phyloP scores from a whole-genome alignment of 2,797 vertebrate species.

The Urosaurus nigricauda region DNA sequence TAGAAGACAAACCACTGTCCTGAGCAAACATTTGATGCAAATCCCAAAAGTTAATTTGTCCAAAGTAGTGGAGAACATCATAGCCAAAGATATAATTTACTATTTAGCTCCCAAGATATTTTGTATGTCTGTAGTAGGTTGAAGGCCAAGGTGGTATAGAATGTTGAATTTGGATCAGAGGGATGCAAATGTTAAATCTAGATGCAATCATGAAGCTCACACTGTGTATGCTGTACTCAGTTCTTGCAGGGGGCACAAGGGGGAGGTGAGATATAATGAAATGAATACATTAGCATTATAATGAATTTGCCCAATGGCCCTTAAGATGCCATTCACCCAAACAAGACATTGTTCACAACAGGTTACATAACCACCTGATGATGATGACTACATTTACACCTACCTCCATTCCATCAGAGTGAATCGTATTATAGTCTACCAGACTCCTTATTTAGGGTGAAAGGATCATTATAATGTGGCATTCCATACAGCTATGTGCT shows the following conservation, averaged over 20 bases:
- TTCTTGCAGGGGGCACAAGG: not conserved
- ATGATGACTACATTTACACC: not conserved
- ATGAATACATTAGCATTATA: not conserved
- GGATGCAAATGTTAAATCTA: not conserved
- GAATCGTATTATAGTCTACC: not conserved
- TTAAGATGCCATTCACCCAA: not conserved
- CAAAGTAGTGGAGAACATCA: not conserved
- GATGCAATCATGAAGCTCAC: not conserved
- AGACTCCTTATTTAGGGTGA: not conserved
- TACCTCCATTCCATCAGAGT: not conserved
- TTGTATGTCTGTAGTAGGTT: not conserved
- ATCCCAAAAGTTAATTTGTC: not conserved
- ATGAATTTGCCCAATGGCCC: not conserved
- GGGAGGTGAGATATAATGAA: not conserved
- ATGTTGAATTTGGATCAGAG: not conserved
- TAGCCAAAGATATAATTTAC: not conserved
- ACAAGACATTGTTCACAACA: not conserved
- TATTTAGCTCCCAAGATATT: not conserved
- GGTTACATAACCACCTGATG: not conserved
- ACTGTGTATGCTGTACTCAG: not conserved
- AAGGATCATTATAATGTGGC: not conserved
- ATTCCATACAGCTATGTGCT: not conserved
- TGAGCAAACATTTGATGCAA: not conserved
- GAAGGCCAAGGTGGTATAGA: not conserved
- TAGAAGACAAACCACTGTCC: not conserved